Base-by-base conservation (phyloP, 2,797 vertebrate genomes). In the Epinephelus awoara region DNA sequence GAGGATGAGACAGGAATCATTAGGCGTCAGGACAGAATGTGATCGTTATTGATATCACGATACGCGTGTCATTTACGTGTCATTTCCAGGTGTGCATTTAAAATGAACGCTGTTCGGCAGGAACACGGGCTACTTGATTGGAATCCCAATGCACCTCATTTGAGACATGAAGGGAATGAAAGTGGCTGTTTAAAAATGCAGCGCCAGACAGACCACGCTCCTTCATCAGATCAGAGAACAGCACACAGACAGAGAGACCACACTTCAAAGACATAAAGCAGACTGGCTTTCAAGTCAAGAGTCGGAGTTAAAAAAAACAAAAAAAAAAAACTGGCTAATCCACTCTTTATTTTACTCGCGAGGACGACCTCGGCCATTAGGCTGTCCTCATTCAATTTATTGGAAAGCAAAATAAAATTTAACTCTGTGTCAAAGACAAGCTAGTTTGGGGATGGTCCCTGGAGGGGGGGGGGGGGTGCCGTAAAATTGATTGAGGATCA, bases 401-500 rank as follows among this genome's bases (percentile, higher is more conserved):
- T 14, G 40, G 66, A 66, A 80, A 71, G 47, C 40, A 34, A 68
- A 68, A 64, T 52, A 71, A 79, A 71, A 64, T 49, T 61, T 67
- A 42, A 64, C 52, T n/a, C 63, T 2, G 21, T 62, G 66, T 72
- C 72, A 75, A 85, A 77, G 66, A 75, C 49, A 4, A 49, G 56
- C 67, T 74, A 74, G 57, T 91, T 89, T 84, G 64, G 44, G 67
- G 78, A 85, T 1, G 4, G 72, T 88, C 73, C 86, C 74, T 54
- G 23, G 51, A 55, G 47, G 70, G 62, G 25, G 47, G 70, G 62
- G 25, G 21, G 46, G 62, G 34, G 50, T 4, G 70, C 72, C 27
- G 72, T 92, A 84, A 91, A 87, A 85, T 54, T 88, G 87, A 93
- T 82, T 80, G 84, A 91, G 50, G 65, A 84, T 82, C 66, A 83